These are phyloP conservation scores for Micromesistius poutassou DNA, from an alignment of 2,797 vertebrate genomes.

Conservation along the genomic window DNA sequence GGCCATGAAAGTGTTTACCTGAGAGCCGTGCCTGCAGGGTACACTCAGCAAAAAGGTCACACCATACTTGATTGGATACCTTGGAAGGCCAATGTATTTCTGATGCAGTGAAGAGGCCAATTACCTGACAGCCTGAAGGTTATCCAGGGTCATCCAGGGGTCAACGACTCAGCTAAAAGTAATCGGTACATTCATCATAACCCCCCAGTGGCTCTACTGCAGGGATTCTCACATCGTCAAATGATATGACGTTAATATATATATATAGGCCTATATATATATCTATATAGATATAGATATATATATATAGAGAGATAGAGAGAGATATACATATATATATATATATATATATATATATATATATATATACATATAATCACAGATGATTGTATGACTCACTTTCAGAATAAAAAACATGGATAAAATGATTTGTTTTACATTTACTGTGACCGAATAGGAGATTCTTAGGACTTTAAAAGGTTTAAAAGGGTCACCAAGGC, in stretches of 20 bases:
- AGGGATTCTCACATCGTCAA: not conserved
- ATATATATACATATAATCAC: not conserved
- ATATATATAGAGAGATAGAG: too few species aligned
- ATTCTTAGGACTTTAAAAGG: not conserved
- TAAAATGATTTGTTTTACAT: too few species aligned
- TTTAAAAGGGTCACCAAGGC: not conserved
- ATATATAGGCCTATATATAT: too few species aligned
- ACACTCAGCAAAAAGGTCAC: constrained; percentile 45
- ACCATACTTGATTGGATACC: constrained; percentile 33
- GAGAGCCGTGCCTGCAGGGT: constrained; percentile 33
- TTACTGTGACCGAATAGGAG: not conserved
- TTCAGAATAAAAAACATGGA: too few species aligned
- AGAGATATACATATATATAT: too few species aligned
- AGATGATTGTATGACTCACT: too few species aligned
- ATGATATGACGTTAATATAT: too few species aligned
- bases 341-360: not conserved
- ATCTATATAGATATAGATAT: too few species aligned
- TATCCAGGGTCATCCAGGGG: not conserved
- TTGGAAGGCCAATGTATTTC: constrained; percentile 30
- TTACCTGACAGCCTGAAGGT: not conserved
- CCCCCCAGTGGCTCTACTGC: not conserved
- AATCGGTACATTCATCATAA: not conserved
- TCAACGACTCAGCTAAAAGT: constrained; percentile 29
- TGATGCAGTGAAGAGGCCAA: constrained; percentile 29
- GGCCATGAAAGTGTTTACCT: constrained; percentile 49